A percentile compares a stretch with the other conserved stretches of the same genome.
phyloP scores from a whole-genome alignment of 2,797 vertebrate species.

The Fundulus diaphanus region DNA sequence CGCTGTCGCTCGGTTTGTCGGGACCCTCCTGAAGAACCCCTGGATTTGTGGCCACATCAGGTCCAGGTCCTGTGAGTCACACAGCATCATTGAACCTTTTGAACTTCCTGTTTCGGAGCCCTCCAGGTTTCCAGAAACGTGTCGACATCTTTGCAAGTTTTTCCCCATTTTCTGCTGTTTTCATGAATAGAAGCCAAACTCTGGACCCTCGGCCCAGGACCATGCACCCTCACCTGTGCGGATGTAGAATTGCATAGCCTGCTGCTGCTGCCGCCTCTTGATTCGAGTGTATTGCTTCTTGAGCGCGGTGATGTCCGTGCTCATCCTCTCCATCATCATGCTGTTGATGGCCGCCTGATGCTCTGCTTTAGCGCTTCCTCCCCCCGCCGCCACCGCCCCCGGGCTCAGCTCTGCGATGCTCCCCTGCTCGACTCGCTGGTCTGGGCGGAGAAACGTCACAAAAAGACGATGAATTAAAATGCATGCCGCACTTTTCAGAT shows the following conservation, averaged over 20 bases:
- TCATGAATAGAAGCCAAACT: too few relatives aligned
- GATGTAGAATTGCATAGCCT: conserved; percentile 92
- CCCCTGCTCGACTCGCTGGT: conserved; percentile 86
- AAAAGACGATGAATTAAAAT: not conserved
- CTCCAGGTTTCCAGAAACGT: not conserved
- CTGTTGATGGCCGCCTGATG: conserved; percentile 96
- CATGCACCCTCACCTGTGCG: conserved; percentile 84
- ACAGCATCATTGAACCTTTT: conserved; percentile 43
- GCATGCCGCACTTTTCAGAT: not conserved
- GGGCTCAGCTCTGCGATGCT: conserved; percentile 96
- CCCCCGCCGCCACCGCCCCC: conserved; percentile 89
- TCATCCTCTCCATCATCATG: conserved; percentile 99
- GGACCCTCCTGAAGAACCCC: conserved; percentile 81
- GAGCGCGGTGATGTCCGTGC: conserved; percentile 93
- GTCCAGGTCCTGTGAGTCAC: conserved; percentile 79
- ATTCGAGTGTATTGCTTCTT: conserved; percentile 94
- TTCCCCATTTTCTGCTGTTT: too few relatives aligned
- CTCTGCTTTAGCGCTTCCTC: conserved; percentile 79
- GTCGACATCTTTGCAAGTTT: too few relatives aligned
- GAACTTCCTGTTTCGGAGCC: not conserved
- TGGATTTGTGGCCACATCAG: conserved; percentile 80
- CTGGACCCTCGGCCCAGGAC: not conserved
- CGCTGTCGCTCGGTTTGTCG: conserved; percentile 77
- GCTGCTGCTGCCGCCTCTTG: conserved; percentile 94
- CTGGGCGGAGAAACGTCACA: conserved; percentile 65